These are phyloP conservation scores for Drosophila longiperda DNA, from an alignment of 2,888 invertebrate species.

Conservation along the genomic window DNA sequence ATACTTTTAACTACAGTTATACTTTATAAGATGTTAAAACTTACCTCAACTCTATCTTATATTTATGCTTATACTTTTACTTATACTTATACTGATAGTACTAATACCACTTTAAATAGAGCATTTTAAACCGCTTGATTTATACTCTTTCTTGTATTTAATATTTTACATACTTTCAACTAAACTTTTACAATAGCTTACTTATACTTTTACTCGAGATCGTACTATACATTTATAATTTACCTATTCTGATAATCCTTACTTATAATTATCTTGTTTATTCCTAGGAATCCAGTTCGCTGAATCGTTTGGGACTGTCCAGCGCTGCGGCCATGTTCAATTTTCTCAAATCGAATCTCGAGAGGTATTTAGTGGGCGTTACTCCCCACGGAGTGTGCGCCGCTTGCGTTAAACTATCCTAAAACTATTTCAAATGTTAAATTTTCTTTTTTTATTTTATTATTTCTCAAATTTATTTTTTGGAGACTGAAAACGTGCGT, in stretches of 20 bases:
- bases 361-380: constrained; percentile 79
- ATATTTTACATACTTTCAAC: neutral
- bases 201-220: neutral
- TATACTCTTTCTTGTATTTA: neutral
- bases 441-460: constrained; percentile 2
- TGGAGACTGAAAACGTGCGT: constrained; percentile 49
- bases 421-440: constrained; percentile 8
- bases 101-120: too few relatives aligned
- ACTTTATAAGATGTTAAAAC: neutral
- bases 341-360: constrained; percentile 82
- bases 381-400: constrained; percentile 60
- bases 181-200: neutral
- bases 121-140: neutral
- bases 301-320: constrained; percentile 88
- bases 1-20: constrained; percentile 2
- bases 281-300: constrained; percentile 89
- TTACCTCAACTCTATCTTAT: neutral
- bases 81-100: too few relatives aligned
- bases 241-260: neutral
- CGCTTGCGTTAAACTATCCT: constrained; percentile 61
- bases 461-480: constrained; percentile 26
- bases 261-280: neutral
- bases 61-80: constrained; percentile 3
- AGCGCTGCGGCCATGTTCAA: constrained; percentile 86
- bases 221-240: neutral